Conservation (phyloP, 1,140 invertebrate species). For the Maconellicoccus hirsutus region DNA sequence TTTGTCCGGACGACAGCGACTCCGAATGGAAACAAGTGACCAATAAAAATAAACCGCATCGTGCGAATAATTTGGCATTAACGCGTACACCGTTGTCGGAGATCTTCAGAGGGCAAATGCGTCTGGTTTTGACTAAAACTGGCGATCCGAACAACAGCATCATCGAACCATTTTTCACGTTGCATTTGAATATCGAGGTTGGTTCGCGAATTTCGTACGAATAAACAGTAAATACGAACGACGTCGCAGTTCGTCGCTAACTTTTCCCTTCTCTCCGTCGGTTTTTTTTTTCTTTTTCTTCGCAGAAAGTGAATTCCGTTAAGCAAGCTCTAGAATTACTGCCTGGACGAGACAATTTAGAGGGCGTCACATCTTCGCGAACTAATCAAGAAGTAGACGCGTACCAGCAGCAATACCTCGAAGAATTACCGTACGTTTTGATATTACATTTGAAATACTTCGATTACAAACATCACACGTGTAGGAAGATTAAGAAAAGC, state of each 20-base stretch:
- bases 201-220: slow-evolving; percentile 24
- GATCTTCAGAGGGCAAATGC: slow-evolving; percentile 80
- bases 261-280: not conserved
- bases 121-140: slow-evolving; percentile 65
- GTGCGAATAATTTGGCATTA: slow-evolving; percentile 70
- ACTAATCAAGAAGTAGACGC: slow-evolving; percentile 71
- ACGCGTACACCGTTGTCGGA: slow-evolving; percentile 77
- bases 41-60: slow-evolving; percentile 72
- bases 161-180: slow-evolving; percentile 85
- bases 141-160: slow-evolving; percentile 59
- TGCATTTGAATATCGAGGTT: slow-evolving; percentile 89
- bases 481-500: slow-evolving; percentile 81
- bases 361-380: slow-evolving; percentile 69
- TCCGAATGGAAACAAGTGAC: slow-evolving; percentile 51
- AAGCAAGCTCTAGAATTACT: slow-evolving; percentile 74
- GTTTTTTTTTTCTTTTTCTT: slow-evolving; percentile 28
- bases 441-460: slow-evolving; percentile 73
- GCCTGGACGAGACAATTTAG: slow-evolving; percentile 66
- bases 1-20: slow-evolving; percentile 34
- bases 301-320: slow-evolving; percentile 66
- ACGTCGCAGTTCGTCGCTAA: not conserved
- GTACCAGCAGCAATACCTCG: slow-evolving; percentile 73
- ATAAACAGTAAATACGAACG: not conserved
- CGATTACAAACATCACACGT: slow-evolving; percentile 66
- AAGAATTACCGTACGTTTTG: slow-evolving; percentile 68